These are phyloP conservation scores for Eilema depressum DNA, from an alignment of 2,888 invertebrate species.

Conservation along the genomic window DNA sequence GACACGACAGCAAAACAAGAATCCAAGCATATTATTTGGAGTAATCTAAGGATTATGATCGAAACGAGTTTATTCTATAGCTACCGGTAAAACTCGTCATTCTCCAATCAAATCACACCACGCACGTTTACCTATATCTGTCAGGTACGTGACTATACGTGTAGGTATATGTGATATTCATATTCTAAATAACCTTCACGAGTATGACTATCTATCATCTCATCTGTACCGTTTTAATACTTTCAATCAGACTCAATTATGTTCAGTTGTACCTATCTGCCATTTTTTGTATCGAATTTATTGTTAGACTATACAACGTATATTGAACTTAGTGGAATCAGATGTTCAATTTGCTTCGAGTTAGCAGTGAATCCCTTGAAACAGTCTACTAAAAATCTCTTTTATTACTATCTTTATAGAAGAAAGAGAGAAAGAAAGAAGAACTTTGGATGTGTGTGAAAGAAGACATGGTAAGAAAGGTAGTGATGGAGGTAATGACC, in stretches of 20 bases:
- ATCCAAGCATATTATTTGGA: slow-evolving; percentile 32
- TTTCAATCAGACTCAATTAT: background rate
- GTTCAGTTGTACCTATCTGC: background rate
- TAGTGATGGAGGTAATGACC: background rate
- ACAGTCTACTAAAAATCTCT: no score
- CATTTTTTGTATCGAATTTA: background rate
- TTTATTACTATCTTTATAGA: no score
- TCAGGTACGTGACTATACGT: background rate
- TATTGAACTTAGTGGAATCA: no score
- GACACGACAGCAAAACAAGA: slow-evolving; percentile 24
- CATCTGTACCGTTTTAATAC: background rate
- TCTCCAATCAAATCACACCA: slow-evolving; percentile 6
- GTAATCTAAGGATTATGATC: slow-evolving; percentile 27
- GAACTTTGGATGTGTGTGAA: no score
- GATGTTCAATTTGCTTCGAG: no score
- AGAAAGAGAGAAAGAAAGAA: no score
- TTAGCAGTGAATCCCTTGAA: no score
- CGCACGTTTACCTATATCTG: background rate
- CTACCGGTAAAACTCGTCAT: background rate
- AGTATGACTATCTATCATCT: background rate
- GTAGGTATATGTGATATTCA: background rate
- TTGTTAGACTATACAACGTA: background rate
- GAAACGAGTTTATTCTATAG: slow-evolving; percentile 43
- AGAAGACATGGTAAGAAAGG: no score
- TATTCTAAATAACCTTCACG: background rate